Base-by-base conservation (phyloP, 2,888 invertebrate species). In the Patella pellucida region DNA sequence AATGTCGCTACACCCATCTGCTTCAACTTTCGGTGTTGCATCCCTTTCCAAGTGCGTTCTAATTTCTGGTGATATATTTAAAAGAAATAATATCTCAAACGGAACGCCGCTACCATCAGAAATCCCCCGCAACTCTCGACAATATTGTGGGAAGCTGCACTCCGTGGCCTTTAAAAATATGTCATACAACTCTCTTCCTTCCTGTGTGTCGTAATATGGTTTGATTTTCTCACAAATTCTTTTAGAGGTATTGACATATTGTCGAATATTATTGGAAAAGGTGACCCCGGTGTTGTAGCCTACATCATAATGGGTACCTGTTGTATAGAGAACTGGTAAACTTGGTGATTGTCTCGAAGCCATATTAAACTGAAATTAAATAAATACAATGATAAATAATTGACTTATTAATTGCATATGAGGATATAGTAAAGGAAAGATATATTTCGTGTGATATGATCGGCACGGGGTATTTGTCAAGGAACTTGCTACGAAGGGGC, bases 281-380 rank as follows among this genome's bases (percentile, higher is more conserved):
- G 68, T 71, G 14, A 50, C 67, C 19, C 77, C 77, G 11, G 71
- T 71, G 50, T 62, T 74, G 71, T 74, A 77, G 15, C 74, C 74
- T 1, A 77, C 69, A 23, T 77, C 77, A 19, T 74, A 77, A 19
- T 77, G 71, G 16, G n/a, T 77, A 12, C 77, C 77, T 16, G 62
- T 31, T 23, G 69, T 68, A 52, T 71, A 51, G 7, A 74, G n/a
- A n/a, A 77, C 23, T 19, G 74, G 77, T 11, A 77, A 67, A 41
- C 69, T 31, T 19, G 54, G 68, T 9, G 27, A 56, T 52, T 50
- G n/a, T n/a, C 14, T 31, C 2, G n/a, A n/a, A n/a, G 54, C 31
- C 52, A 54, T 72, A 19, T 54, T 72, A 41, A 41, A 1, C 19
- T 67, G 11, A 11, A 27, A 68, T 68, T 68, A 5, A 70, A 70